Evolutionary conservation across 1,140 invertebrate species (phyloP), one percentile per base, ranked within the genome.

Genomic region (Whitmania pigra): DNA sequence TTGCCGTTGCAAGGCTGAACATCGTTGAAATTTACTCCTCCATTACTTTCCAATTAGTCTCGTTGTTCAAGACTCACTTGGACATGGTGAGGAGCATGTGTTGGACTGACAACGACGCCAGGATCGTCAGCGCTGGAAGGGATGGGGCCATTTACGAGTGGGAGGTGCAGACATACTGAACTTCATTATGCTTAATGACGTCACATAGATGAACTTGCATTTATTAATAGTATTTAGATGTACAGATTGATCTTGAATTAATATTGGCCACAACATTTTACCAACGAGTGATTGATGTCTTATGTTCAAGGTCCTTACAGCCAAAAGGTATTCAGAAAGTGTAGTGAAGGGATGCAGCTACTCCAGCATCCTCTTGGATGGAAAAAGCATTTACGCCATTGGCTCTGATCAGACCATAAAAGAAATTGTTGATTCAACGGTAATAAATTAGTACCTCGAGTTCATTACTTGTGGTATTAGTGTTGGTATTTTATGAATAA

Each of bases 111-210:
- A 87, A 87, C 75, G 91, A 94, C 80, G 85, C 86, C 67, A 88
- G 86, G 74, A 77, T 94, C 18, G 85, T 91, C 9, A 90, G 90
- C 0, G 90, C 89, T 79, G 92, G 91, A 0, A 85, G 84, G 4
- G 92, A 94, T 78, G 93, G 92, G 3, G 90, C 90, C 5, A 87
- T 94, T 49, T 95, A 94, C 79, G 89, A 93, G 80, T 96, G 92
- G 92, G 88, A 91, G 43, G 57, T 63, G 57, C 0, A 63, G 57
- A 63, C 2, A 49, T 49, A 13, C 43, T 49, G 43, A 49, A 49
- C 43, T 49, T 17, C 13, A 43, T 43, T 43, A 6, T 43, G 13
- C 11, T 49, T 49, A 49, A 49, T 11, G 15, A 49, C 13, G 43
- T 49, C 31, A 36, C 31, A 6, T 36, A 6, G 31, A 36, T 36